Percentiles rank a stretch among this genome's conserved stretches.
These are phyloP conservation scores for Physella acuta DNA, from an alignment of 1,140 invertebrate genomes.

Conservation along the genomic window DNA sequence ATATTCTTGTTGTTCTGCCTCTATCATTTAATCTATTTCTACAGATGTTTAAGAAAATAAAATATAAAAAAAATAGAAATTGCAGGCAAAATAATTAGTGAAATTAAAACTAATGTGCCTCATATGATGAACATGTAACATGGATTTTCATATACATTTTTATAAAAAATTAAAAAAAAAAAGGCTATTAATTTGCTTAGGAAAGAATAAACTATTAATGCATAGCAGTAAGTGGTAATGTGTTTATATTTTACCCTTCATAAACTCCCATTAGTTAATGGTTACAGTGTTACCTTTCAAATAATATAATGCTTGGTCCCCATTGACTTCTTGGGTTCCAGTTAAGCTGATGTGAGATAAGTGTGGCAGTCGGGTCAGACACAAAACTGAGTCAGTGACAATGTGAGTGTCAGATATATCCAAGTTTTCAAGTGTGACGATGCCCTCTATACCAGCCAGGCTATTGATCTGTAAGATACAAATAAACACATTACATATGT, in stretches of 20 bases:
- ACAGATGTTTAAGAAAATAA: too few relatives aligned
- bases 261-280: neutral
- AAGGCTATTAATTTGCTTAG: too few relatives aligned
- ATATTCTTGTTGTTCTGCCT: too few relatives aligned
- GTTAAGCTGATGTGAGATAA: slow-evolving; percentile 10
- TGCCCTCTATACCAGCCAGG: slow-evolving; percentile 18
- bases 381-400: slow-evolving; percentile 21
- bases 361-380: slow-evolving; percentile 13
- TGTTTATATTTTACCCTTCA: neutral
- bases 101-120: too few relatives aligned
- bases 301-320: slow-evolving; percentile 20
- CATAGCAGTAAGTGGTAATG: neutral
- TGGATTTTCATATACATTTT: too few relatives aligned
- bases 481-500: too few relatives aligned
- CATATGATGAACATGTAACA: too few relatives aligned
- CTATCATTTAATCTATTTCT: too few relatives aligned
- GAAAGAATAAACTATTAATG: too few relatives aligned
- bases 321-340: slow-evolving; percentile 22
- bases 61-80: too few relatives aligned
- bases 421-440: slow-evolving; percentile 12
- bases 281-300: slow-evolving; percentile 13
- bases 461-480: slow-evolving; percentile 6
- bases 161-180: too few relatives aligned
- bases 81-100: too few relatives aligned
- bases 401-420: slow-evolving; percentile 25